A percentile compares a stretch with the other conserved stretches of the same genome.
These are phyloP conservation scores for Siphamia tubifer DNA, from an alignment of 2,113 vertebrate species.

Conservation along the genomic window DNA sequence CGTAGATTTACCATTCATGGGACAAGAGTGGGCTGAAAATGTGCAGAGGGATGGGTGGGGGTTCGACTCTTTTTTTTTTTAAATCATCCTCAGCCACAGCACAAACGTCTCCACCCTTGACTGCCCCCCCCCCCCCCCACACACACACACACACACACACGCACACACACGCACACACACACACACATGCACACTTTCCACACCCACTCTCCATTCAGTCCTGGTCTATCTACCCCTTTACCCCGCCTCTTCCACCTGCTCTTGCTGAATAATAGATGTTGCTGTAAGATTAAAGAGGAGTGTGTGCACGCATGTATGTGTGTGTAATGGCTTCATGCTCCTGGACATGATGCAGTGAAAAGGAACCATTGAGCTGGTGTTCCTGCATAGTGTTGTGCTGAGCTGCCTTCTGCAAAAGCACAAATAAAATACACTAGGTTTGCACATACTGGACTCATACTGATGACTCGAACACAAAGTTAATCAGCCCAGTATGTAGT, in stretches of 20 bases:
- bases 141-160: not conserved
- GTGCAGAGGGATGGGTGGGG: constrained; percentile 31
- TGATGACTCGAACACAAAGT: too few species aligned
- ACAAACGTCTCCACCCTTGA: not conserved
- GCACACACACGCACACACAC: not conserved
- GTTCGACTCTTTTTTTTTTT: constrained; percentile 27
- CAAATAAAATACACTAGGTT: not conserved
- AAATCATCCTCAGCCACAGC: constrained; percentile 3
- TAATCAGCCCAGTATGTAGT: not conserved
- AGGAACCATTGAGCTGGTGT: not conserved
- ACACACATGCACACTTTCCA: constrained; percentile 3
- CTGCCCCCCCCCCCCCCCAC: constrained; percentile 6
- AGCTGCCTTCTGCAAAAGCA: not conserved
- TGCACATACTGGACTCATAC: not conserved
- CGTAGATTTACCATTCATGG: constrained; percentile 64
- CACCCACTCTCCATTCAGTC: constrained; percentile 45
- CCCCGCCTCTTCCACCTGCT: constrained; percentile 62
- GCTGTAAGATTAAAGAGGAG: constrained; percentile 65
- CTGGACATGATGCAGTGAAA: not conserved
- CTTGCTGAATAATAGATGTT: constrained; percentile 77
- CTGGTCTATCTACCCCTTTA: constrained; percentile 12
- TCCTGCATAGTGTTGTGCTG: not conserved
- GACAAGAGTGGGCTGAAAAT: constrained; percentile 24
- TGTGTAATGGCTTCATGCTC: not conserved
- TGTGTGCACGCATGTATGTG: not conserved